A percentile compares a stretch with the other conserved stretches of the same genome.
These are phyloP conservation scores for Harpegnathos saltator DNA, from an alignment of 1,140 invertebrate genomes.

Conservation along the genomic window DNA sequence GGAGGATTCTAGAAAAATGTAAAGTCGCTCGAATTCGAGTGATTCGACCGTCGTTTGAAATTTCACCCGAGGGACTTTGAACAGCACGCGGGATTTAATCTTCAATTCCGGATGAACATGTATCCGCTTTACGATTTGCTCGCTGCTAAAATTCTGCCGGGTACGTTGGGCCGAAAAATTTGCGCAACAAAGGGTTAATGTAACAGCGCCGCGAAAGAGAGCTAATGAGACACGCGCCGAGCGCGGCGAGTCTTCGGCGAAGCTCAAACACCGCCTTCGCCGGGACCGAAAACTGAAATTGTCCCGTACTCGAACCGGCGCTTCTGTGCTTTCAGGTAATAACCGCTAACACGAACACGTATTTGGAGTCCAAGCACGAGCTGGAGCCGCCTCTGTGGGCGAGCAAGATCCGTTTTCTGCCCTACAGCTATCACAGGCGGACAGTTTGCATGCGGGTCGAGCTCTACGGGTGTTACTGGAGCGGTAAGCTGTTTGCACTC, in stretches of 20 bases:
- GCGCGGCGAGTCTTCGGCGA: slow-evolving; percentile 19
- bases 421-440: slow-evolving; percentile 90
- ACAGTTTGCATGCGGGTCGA: slow-evolving; percentile 94
- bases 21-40: too few species aligned
- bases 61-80: too few species aligned
- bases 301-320: slow-evolving; percentile 61
- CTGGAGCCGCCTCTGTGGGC: slow-evolving; percentile 91
- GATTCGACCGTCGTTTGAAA: too few species aligned
- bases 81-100: too few species aligned
- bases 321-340: slow-evolving; percentile 90
- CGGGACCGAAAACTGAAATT: slow-evolving; percentile 54
- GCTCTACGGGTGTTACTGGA: slow-evolving; percentile 91
- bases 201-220: slow-evolving; percentile 45
- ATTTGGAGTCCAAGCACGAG: slow-evolving; percentile 91
- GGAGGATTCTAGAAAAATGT: too few species aligned
- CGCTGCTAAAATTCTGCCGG: too few species aligned
- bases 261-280: slow-evolving; percentile 53
- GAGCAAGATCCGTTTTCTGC: slow-evolving; percentile 90
- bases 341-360: slow-evolving; percentile 95
- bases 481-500: slow-evolving; percentile 85
- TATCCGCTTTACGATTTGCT: too few species aligned
- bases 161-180: too few species aligned
- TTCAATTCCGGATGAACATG: too few species aligned
- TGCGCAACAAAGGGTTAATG: too few species aligned
- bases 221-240: slow-evolving; percentile 58